Evolutionary conservation across 2,113 vertebrate genomes (phyloP), one percentile per base, ranked within the genome.

Genomic region (Mesitornis unicolor): DNA sequence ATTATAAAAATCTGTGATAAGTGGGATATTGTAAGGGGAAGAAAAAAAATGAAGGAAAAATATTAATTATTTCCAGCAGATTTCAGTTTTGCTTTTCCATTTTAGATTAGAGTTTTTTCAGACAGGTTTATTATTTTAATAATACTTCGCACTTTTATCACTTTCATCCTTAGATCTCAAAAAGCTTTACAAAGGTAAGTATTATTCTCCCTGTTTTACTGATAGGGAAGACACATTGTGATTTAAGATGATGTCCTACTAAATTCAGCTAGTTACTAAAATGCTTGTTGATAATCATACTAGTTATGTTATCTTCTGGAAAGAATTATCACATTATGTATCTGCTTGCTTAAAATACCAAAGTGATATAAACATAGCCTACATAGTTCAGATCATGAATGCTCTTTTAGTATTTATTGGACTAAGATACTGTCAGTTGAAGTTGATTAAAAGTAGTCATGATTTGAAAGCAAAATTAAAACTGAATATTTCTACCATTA

Each of bases 131-230:
- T 90, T 96, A 70, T 70, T 92, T 61, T 73, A 94, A 73, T 95
- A 93, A 87, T 96, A 33, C 73, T 91, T 84, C 3, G 1, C 56
- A 65, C 83, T 95, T 94, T 21, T 91, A 87, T 77, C 29, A 47
- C 92, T 95, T 95, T 83, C 36, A 92, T 95, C 51, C 90, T 85
- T 96, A 96, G 90, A 97, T 86, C 48, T 94, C 91, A 96, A 94
- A 96, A 93, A 69, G 79, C 79, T 95, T 95, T 96, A 89, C 87
- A 40, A 79, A 75, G 65, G 87, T 96, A 89, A 96, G 95, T 90
- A 87, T 69, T 89, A 42, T 47, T 89, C n/a, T 93, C 84, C 91
- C 89, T 70, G 48, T 94, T 92, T 87, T 79, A 75, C 38, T 89
- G 20, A 43, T 84, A 79, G 71, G 80, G 70, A 89, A 88, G 29